phyloP scores from a whole-genome alignment of 1,140 invertebrate genomes.

The Tetragonula clypearis region DNA sequence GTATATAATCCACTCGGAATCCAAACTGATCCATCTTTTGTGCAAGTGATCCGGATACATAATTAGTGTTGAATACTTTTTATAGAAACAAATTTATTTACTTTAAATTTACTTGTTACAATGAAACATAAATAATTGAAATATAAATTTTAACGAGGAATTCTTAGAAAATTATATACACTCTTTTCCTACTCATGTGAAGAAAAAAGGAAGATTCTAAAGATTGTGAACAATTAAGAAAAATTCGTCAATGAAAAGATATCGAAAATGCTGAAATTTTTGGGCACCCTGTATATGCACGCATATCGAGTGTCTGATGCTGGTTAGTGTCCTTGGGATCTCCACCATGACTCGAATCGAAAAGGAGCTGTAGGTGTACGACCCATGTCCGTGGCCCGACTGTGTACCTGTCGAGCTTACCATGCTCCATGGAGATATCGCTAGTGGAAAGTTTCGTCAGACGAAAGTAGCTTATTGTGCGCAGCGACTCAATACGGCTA shows the following conservation, averaged over 20 bases:
- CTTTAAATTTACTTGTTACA: background rate
- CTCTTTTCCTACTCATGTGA: too few species aligned
- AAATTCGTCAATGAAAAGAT: too few species aligned
- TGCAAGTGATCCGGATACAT: background rate
- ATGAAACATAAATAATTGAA: background rate
- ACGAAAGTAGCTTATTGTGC: conserved; percentile 54
- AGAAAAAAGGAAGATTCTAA: background rate
- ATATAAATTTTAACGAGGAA: too few species aligned
- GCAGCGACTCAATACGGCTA: conserved; percentile 30
- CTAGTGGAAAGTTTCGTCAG: conserved; percentile 60
- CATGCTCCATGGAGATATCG: conserved; percentile 58
- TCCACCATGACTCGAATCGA: conserved; percentile 67
- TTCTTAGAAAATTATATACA: too few species aligned
- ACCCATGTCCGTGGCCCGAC: conserved; percentile 53
- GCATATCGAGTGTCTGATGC: conserved; percentile 38
- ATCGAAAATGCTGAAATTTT: background rate
- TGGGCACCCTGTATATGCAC: conserved; percentile 23
- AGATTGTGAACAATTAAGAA: background rate
- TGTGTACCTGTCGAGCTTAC: conserved; percentile 56
- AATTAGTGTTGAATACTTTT: background rate
- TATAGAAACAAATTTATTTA: background rate
- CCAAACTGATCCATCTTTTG: background rate
- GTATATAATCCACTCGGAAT: background rate
- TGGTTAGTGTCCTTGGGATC: conserved; percentile 52
- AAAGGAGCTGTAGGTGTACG: conserved; percentile 61